phyloP scores from a whole-genome alignment of 2,888 invertebrate genomes.

The Argyresthia goedartella region DNA sequence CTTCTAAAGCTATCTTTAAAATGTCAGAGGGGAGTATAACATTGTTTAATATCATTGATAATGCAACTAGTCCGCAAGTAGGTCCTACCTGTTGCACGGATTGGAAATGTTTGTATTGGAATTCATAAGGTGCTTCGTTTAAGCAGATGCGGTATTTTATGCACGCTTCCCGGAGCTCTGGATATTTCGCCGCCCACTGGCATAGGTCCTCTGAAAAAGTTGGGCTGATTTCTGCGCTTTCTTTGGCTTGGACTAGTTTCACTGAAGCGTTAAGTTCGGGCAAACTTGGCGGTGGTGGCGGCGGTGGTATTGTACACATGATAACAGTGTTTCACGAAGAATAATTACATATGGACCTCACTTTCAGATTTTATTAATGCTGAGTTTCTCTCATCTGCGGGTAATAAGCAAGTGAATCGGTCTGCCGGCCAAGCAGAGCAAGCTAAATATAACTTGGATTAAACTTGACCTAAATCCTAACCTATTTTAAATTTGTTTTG shows the following conservation, averaged over 20 bases:
- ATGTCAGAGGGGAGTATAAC: conserved; percentile 68
- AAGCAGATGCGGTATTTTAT: conserved; percentile 65
- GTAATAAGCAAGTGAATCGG: too few species aligned
- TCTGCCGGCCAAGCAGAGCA: too few species aligned
- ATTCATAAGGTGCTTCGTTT: conserved; percentile 55
- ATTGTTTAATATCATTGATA: conserved; percentile 81
- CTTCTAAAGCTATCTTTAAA: conserved; percentile 72
- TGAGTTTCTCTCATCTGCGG: too few species aligned
- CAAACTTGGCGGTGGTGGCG: conserved; percentile 32
- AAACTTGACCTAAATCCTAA: too few species aligned
- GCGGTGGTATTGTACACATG: conserved; percentile 49
- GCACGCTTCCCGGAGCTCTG: conserved; percentile 72
- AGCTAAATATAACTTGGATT: too few species aligned
- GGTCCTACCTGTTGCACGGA: conserved; percentile 71
- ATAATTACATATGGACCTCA: neutral
- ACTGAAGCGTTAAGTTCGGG: conserved; percentile 3
- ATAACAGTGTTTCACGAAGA: neutral
- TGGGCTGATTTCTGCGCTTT: neutral
- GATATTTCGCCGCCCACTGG: conserved; percentile 68
- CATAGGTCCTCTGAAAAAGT: conserved; percentile 38
- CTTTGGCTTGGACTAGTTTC: neutral
- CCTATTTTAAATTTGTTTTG: too few species aligned
- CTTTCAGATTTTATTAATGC: too few species aligned
- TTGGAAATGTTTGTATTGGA: conserved; percentile 46
- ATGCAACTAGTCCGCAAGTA: conserved; percentile 90